A percentile compares a stretch with the other conserved stretches of the same genome.
Conservation (phyloP, 2,888 invertebrate species). For the Dryomyza anilis region DNA sequence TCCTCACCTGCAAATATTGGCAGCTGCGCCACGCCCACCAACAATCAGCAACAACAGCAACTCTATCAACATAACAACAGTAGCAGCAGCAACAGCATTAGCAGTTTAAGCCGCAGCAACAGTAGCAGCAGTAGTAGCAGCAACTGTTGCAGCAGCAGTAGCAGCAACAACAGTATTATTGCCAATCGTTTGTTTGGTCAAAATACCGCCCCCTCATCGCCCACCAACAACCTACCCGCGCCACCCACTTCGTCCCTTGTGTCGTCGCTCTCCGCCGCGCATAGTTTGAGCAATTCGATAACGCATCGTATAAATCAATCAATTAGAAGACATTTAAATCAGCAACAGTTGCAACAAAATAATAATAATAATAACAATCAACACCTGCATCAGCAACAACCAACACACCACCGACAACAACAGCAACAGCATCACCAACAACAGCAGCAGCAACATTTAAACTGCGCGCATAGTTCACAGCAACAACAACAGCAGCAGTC, state of each 20-base stretch:
- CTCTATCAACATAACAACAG: not conserved
- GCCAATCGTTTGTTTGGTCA: constrained; percentile 52
- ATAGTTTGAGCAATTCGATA: constrained; percentile 52
- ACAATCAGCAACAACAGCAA: not conserved
- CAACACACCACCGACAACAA: constrained; percentile 28
- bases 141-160: constrained; percentile 45
- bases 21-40: not conserved
- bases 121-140: constrained; percentile 29
- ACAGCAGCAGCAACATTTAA: constrained; percentile 29
- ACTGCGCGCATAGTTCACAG: constrained; percentile 32
- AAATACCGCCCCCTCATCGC: constrained; percentile 33
- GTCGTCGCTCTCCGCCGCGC: constrained; percentile 13
- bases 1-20: not conserved
- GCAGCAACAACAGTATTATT: constrained; percentile 48
- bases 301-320: constrained; percentile 57
- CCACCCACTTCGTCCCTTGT: not conserved
- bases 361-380: constrained; percentile 29
- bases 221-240: constrained; percentile 5
- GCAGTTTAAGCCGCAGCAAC: not conserved
- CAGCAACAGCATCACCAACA: constrained; percentile 28
- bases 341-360: constrained; percentile 47
- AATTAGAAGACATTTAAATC: constrained; percentile 55
- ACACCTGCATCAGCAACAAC: constrained; percentile 27
- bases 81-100: not conserved
- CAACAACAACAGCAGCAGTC: constrained; percentile 36